Evolutionary conservation across 1,140 invertebrate genomes (phyloP), one percentile per base, ranked within the genome.

Genomic region (Formica selysi): DNA sequence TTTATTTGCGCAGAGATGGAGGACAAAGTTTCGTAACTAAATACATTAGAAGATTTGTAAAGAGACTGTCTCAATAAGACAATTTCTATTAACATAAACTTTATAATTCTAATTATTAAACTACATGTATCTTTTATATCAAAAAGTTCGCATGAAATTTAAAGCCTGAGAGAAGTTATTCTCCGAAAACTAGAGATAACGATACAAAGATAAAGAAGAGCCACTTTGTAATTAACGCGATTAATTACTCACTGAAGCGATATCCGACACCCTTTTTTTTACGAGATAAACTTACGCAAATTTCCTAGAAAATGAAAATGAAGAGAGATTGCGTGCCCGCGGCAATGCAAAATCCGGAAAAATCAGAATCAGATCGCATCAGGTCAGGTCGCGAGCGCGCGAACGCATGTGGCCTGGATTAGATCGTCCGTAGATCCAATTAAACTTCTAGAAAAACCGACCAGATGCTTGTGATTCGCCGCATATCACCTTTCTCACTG

Each of bases 401-500:
- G 76, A 59, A n/a, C 36, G 32, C 44, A 38, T 51, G 44, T 54
- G 29, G 76, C 26, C 59, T n/a, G 44, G 32, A 68, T 67, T 68
- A 73, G 26, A 83, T 83, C 44, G 67, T 41, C 13, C 19, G 54
- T 74, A 7, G 36, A 62, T 84, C 81, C 71, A 84, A 84, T 84
- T 84, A 84, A 84, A 84, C 70, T 84, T 84, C 22, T 64, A 64
- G 71, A 84, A 79, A 79, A 79, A 79, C 62, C 36, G 44, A 22
- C 44, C 65, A 68, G 76, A 79, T 79, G 64, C 41, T 13, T 22
- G 36, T 54, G 76, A 79, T 79, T 13, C 13, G 26, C 62, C 62
- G 32, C 76, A 38, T 79, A 79, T 79, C 62, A 68, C 22, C 16
- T 54, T 78, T 48, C 26, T 85, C 38, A 11, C 16, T 41, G 71